Base-by-base conservation (phyloP, 2,888 invertebrate species). In the Drosophila leonis region DNA sequence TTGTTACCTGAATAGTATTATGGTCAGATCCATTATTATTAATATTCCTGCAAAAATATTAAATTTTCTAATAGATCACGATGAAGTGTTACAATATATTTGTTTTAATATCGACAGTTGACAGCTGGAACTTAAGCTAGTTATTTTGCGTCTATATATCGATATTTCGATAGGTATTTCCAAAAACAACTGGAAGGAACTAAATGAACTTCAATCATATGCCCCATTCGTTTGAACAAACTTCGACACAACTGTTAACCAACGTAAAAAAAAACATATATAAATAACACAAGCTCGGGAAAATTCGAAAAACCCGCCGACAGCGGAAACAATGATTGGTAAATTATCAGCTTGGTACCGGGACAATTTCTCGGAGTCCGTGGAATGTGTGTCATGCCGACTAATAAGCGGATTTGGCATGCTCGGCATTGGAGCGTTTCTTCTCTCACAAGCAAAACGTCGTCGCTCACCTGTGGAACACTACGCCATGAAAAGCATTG, bases 401-500 rank as follows among this genome's bases (percentile, higher is more conserved):
- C 75, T 95, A 24, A 92, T 95, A 0, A 95, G 95, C 65, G 95
- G 95, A 8, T 91, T 93, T 10, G 95, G 95, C 8, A 92, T 95
- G 41, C 90, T 95, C 33, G 95, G 95, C 0, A 95, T 95, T 68
- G 95, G 95, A 72, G 93, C 94, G 69, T 96, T 95, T 80, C 92
- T 96, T 1, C 94, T 94, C 5, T 94, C 94, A 76, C 93, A 94
- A 93, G 91, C 94, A 92, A 93, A 94, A 94, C 88, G 94, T 92
- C 90, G 94, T 92, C 77, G 68, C 7, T 78, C 67, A 4, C 82
- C 64, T 33, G 42, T 82, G 15, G 90, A 92, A 51, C 81, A 72
- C 35, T 81, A 80, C 56, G 65, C 82, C 0, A 90, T 92, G 83
- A 87, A 82, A 52, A 51, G 82, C 4, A 51, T 92, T 63, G 88